phyloP scores from a whole-genome alignment of 1,140 invertebrate species.

The Musca domestica region DNA sequence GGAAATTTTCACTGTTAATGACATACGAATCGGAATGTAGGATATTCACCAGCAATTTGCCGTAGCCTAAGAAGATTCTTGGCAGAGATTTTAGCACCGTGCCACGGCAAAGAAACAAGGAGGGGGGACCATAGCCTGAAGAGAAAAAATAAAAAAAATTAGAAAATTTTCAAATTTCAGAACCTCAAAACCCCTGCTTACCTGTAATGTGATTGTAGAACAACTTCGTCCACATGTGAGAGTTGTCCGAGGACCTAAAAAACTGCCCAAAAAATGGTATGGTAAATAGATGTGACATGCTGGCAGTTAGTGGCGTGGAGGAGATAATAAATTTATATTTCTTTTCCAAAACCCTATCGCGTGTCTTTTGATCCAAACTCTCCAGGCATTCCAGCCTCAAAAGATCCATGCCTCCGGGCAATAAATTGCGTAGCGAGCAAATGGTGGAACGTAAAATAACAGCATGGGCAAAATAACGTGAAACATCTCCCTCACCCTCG shows the following conservation, averaged over 20 bases:
- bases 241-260: slow-evolving; percentile 54
- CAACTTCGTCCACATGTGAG: slow-evolving; percentile 84
- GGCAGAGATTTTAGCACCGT: slow-evolving; percentile 68
- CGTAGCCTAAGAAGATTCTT: slow-evolving; percentile 70
- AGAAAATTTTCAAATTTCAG: too few relatives aligned
- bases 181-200: slow-evolving; percentile 1
- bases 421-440: slow-evolving; percentile 69
- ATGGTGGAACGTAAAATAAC: slow-evolving; percentile 79
- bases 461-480: slow-evolving; percentile 90
- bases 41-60: slow-evolving; percentile 69
- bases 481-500: slow-evolving; percentile 84
- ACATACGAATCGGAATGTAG: slow-evolving; percentile 51
- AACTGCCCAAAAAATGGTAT: slow-evolving; percentile 63
- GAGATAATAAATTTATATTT: slow-evolving; percentile 73
- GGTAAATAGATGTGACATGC: slow-evolving; percentile 43
- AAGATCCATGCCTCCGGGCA: slow-evolving; percentile 74
- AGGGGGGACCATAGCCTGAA: slow-evolving; percentile 79
- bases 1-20: slow-evolving; percentile 57
- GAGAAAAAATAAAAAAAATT: background rate
- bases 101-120: slow-evolving; percentile 81
- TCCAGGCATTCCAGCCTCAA: slow-evolving; percentile 88
- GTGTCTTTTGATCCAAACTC: slow-evolving; percentile 77
- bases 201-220: slow-evolving; percentile 81
- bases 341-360: slow-evolving; percentile 77
- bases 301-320: slow-evolving; percentile 48